phyloP scores from a whole-genome alignment of 2,797 vertebrate genomes.

The Poecilia velifera region DNA sequence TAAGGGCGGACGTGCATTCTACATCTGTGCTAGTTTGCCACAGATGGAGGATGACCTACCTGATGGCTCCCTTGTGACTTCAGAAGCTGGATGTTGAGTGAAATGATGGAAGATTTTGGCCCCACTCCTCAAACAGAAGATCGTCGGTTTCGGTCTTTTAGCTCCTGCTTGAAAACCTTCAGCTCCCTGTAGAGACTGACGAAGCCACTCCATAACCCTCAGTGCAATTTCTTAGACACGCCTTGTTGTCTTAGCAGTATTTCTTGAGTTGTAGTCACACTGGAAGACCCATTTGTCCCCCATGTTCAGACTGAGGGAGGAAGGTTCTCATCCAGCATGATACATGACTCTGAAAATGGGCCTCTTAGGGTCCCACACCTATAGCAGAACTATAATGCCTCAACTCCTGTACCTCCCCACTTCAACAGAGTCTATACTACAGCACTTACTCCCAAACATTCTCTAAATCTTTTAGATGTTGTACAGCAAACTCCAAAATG shows the following conservation, averaged over 20 bases:
- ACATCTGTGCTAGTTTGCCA: background rate
- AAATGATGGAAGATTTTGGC: background rate
- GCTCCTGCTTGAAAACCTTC: background rate
- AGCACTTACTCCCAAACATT: background rate
- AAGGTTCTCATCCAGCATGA: background rate
- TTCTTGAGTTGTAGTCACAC: background rate
- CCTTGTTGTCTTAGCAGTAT: background rate
- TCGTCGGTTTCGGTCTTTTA: background rate
- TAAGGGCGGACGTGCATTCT: background rate
- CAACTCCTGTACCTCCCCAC: background rate
- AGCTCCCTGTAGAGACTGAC: background rate
- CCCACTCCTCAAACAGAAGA: background rate
- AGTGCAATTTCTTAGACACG: background rate
- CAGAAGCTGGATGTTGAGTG: background rate
- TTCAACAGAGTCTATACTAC: background rate
- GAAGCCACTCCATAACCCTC: background rate
- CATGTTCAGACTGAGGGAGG: background rate
- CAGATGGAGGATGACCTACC: background rate
- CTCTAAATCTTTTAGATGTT: background rate
- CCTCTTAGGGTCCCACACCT: background rate
- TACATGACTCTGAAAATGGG: background rate
- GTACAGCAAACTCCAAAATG: background rate
- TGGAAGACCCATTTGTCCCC: background rate
- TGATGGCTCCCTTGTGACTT: background rate
- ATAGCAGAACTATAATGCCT: background rate